Evolutionary conservation across 2,888 invertebrate species (phyloP), one percentile per base, ranked within the genome.

Genomic region (Pediacus dermestoides): DNA sequence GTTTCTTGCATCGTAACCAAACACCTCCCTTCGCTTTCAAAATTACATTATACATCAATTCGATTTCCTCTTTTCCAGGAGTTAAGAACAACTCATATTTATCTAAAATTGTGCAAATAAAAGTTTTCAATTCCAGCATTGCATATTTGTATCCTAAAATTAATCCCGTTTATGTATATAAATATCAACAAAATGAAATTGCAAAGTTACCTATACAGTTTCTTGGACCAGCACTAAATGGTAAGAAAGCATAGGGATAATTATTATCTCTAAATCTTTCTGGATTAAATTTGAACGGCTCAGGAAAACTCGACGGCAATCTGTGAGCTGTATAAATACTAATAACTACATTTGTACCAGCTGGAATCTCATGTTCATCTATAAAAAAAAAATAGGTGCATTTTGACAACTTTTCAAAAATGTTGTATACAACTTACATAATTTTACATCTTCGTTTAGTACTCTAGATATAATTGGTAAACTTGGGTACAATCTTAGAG

Each of bases 401-500:
- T n/a, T n/a, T n/a, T n/a, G n/a, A n/a, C n/a, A n/a, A n/a, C n/a
- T n/a, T n/a, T n/a, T n/a, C n/a, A n/a, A n/a, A n/a, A n/a, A n/a
- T n/a, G n/a, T n/a, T n/a, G n/a, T n/a, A n/a, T n/a, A n/a, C n/a
- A n/a, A n/a, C n/a, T n/a, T 63, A 80, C 81, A 78, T 46, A 82
- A 66, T 39, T 67, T 65, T 7, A 80, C 68, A 47, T 77, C 74
- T 57, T 79, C 76, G 0, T 68, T 68, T 23, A 82, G 55, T 30
- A 66, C 68, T 39, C 85, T 74, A 2, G 78, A 75, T 52, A 85
- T 75, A 52, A 81, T 74, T 15, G 78, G 80, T 2, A 84, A 81
- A 49, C 81, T 81, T 1, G 85, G 84, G 48, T 77, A 81, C 6
- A 84, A 60, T 31, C 83, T 66, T 33, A 84, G 55, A 0, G 81